A percentile compares a stretch with the other conserved stretches of the same genome.
Evolutionary conservation across 2,113 vertebrate species (phyloP).

Genomic region (Takifugu bimaculatus): DNA sequence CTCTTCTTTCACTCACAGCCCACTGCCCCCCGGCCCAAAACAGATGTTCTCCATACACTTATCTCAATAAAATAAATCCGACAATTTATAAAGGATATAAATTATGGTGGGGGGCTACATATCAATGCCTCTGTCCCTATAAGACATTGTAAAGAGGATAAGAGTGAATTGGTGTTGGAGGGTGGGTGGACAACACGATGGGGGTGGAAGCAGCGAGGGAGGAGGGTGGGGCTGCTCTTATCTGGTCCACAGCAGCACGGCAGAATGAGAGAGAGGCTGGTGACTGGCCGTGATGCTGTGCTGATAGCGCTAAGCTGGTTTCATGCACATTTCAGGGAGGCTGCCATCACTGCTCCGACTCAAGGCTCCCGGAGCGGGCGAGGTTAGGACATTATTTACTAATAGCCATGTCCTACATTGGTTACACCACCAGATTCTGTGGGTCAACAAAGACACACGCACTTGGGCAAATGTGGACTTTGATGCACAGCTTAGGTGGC

Average conservation of each 20-base stretch:
- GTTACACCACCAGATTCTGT: slow-evolving; percentile 43
- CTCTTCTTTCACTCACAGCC: slow-evolving; percentile 47
- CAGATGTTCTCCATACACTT: slow-evolving; percentile 72
- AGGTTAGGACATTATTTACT: slow-evolving; percentile 58
- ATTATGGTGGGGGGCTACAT: slow-evolving; percentile 62
- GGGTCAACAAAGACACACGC: slow-evolving; percentile 39
- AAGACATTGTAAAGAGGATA: slow-evolving; percentile 65
- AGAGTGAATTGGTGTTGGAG: slow-evolving; percentile 57
- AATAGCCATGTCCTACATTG: slow-evolving; percentile 59
- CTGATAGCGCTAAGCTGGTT: slow-evolving; percentile 70
- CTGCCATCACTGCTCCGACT: slow-evolving; percentile 59
- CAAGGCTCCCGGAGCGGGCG: slow-evolving; percentile 57
- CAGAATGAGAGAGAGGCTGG: slow-evolving; percentile 64
- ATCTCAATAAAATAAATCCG: slow-evolving; percentile 71
- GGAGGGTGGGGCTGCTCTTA: slow-evolving; percentile 59
- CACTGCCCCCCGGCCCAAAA: slow-evolving; percentile 66
- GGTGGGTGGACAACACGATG: slow-evolving; percentile 43
- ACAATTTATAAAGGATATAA: slow-evolving; percentile 78
- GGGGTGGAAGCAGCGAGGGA: slow-evolving; percentile 44
- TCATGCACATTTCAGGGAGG: slow-evolving; percentile 71
- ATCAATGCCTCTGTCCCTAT: slow-evolving; percentile 60
- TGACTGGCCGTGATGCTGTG: slow-evolving; percentile 66
- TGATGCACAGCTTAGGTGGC: slow-evolving; percentile 61
- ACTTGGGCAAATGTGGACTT: slow-evolving; percentile 39
- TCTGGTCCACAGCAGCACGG: slow-evolving; percentile 66